Conservation (phyloP, 2,888 invertebrate species). For the Diaperis boleti region DNA sequence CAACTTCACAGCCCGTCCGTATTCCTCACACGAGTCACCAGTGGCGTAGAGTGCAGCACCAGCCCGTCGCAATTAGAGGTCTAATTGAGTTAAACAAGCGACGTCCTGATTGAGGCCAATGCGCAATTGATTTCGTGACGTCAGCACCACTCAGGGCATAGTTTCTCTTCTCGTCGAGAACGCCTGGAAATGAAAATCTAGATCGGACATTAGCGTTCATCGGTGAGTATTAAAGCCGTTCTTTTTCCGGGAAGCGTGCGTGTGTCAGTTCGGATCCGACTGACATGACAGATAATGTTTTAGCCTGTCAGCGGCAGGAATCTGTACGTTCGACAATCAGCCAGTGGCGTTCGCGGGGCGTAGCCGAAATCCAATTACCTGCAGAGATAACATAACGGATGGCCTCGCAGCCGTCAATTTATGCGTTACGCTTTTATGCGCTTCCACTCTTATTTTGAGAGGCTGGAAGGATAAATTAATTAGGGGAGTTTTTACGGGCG, state of each 20-base stretch:
- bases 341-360: conserved; percentile 34
- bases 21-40: too few species aligned
- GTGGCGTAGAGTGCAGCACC: conserved; percentile 12
- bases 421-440: conserved; percentile 45
- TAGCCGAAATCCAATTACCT: conserved; percentile 52
- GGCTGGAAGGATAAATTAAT: conserved; percentile 31
- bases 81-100: conserved; percentile 57
- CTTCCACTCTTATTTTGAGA: conserved; percentile 38
- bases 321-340: conserved; percentile 37
- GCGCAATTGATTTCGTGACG: conserved; percentile 62
- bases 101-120: conserved; percentile 56
- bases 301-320: conserved; percentile 36
- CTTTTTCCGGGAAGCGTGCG: conserved; percentile 10
- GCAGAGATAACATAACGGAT: conserved; percentile 50
- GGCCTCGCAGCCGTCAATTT: conserved; percentile 46
- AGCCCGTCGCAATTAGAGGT: conserved; percentile 56
- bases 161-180: conserved; percentile 10
- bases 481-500: conserved; percentile 23
- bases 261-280: conserved; percentile 2
- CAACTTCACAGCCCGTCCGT: too few species aligned
- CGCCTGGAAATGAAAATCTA: neutral
- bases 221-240: neutral
- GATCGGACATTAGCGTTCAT: neutral
- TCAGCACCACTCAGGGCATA: conserved; percentile 43
- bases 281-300: conserved; percentile 40